A percentile compares a stretch with the other conserved stretches of the same genome.
Conservation (phyloP, 2,888 invertebrate species). For the Alloscopus bannaensis region DNA sequence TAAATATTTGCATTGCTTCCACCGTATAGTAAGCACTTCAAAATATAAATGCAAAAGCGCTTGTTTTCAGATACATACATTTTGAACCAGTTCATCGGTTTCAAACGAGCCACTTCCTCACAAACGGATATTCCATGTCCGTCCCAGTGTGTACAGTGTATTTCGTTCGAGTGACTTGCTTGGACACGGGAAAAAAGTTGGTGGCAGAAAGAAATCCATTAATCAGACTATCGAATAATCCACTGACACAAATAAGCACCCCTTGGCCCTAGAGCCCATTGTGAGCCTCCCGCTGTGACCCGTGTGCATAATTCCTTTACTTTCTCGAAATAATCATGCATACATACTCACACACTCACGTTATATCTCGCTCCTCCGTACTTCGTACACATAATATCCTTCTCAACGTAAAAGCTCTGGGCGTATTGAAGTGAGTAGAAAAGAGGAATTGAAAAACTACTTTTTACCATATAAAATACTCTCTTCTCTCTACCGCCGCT, state of each 20-base stretch:
- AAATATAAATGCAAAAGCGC: no score
- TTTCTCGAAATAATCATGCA: conserved; percentile 63
- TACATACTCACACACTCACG: not conserved
- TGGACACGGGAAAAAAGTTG: conserved; percentile 56
- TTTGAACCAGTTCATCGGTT: no score
- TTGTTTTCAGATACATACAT: no score
- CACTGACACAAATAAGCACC: conserved; percentile 73
- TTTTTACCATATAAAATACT: conserved; percentile 47
- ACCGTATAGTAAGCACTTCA: no score
- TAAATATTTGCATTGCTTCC: no score
- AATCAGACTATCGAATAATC: conserved; percentile 73
- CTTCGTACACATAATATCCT: not conserved
- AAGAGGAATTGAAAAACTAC: conserved; percentile 56
- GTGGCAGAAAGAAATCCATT: conserved; percentile 72
- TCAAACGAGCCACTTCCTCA: no score
- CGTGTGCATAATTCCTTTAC: conserved; percentile 68
- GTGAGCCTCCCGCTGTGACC: conserved; percentile 72
- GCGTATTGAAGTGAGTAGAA: conserved; percentile 24
- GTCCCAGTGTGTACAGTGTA: no score
- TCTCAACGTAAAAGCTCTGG: conserved; percentile 55
- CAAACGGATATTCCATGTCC: no score
- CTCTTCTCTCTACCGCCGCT: conserved; percentile 28
- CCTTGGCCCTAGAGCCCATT: conserved; percentile 71
- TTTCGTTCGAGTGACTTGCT: no score
- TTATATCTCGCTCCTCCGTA: not conserved